Base-by-base conservation (phyloP, 2,888 invertebrate genomes). In the Phlogophora meticulosa region DNA sequence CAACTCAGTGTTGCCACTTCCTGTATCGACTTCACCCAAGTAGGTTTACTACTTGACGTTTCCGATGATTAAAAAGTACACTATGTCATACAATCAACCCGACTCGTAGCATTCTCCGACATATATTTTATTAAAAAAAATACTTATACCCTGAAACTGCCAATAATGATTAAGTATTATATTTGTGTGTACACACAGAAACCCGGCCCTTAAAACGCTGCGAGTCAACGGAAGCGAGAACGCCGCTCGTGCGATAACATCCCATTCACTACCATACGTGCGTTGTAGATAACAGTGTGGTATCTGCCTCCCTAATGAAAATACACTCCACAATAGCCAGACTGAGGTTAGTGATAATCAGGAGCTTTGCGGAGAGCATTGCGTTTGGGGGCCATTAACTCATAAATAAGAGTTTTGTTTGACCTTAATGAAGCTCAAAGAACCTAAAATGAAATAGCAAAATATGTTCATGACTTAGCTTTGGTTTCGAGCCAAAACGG, bases 171-270 rank as follows among this genome's bases (percentile, higher is more conserved):
- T n/a, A n/a, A n/a, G n/a, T n/a, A n/a, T n/a, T n/a, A n/a, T n/a
- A n/a, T n/a, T n/a, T n/a, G n/a, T n/a, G n/a, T n/a, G n/a, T n/a
- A n/a, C n/a, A n/a, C n/a, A n/a, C n/a, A n/a, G n/a, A 36, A 58
- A 38, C 62, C 62, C 24, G 20, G 38, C 22, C 22, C 46, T 43
- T 42, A 52, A 59, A 43, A 43, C 24, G 48, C 53, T 78, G 79
- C 70, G 79, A 81, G 88, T 83, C 84, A 87, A 88, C 89, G 90
- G 88, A 91, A 88, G 82, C 81, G 76, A 84, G 84, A 88, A 90
- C 85, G 82, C 85, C 84, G 82, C 57, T 86, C 86, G 85, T 87
- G 88, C 90, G 91, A 91, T 91, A 92, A 88, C 87, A 45, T n/a
- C 17, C 32, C 59, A 81, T 83, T 70, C 55, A 69, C 62, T 68